Percentiles rank a stretch among this genome's conserved stretches.
phyloP scores from a whole-genome alignment of 2,888 invertebrate species.

The Trichacis sp. region DNA sequence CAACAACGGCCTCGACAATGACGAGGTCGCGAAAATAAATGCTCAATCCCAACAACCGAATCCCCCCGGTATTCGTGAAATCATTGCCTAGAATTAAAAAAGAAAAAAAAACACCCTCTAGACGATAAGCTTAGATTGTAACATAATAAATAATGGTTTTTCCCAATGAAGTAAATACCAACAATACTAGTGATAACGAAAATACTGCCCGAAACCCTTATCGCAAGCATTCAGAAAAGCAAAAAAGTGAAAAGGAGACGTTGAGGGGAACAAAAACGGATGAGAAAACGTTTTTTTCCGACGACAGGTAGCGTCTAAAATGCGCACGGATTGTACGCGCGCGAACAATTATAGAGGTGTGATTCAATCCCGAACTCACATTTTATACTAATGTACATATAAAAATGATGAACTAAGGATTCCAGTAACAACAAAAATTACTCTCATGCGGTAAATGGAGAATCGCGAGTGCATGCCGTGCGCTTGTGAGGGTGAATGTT shows the following conservation, averaged over 20 bases:
- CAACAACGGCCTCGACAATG: conserved; percentile 56
- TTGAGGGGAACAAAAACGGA: too few relatives aligned
- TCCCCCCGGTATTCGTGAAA: conserved; percentile 58
- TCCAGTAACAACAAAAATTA: conserved; percentile 51
- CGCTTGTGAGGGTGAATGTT: conserved; percentile 17
- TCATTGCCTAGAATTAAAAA: conserved; percentile 63
- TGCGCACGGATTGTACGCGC: conserved; percentile 23
- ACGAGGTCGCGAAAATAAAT: conserved; percentile 59
- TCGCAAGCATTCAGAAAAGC: conserved; percentile 65
- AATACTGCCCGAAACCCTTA: conserved; percentile 67
- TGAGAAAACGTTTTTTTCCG: too few relatives aligned
- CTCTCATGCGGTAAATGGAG: conserved; percentile 22
- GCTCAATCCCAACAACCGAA: conserved; percentile 62
- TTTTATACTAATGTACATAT: conserved; percentile 68
- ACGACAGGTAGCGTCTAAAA: conserved; percentile 60
- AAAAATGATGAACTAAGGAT: conserved; percentile 60
- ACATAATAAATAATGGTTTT: conserved; percentile 63
- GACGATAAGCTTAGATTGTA: conserved; percentile 67
- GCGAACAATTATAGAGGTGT: conserved; percentile 60
- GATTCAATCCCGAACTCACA: conserved; percentile 67
- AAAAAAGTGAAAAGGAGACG: conserved; percentile 50
- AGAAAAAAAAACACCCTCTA: conserved; percentile 54
- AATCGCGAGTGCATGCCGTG: conserved; percentile 17
- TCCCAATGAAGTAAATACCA: conserved; percentile 62
- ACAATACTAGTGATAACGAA: conserved; percentile 67